Percentiles rank a stretch among this genome's conserved stretches.
Evolutionary conservation across 2,113 vertebrate species (phyloP).

Genomic region (Nycticryphes semicollaris): DNA sequence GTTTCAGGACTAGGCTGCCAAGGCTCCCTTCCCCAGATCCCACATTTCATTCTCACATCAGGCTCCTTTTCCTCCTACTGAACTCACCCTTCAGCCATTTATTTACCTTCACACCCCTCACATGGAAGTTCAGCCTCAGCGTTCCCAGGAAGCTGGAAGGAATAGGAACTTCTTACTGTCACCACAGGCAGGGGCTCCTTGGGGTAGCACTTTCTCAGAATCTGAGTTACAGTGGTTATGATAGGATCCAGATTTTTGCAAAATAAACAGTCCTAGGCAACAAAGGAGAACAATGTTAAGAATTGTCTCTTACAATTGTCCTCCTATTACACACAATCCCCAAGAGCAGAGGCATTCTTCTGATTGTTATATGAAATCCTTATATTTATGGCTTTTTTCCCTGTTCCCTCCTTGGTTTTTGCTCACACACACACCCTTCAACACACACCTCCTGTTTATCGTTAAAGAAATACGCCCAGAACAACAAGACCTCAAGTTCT

Average conservation of each 20-base stretch:
- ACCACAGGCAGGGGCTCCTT: slow-evolving; percentile 78
- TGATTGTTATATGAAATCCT: background rate
- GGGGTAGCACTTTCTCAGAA: slow-evolving; percentile 87
- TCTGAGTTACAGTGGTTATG: slow-evolving; percentile 71
- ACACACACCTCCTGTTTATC: background rate
- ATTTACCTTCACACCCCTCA: slow-evolving; percentile 61
- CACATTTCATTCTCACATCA: background rate
- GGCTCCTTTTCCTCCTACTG: background rate
- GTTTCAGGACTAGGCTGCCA: background rate
- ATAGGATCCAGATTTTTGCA: slow-evolving; percentile 73
- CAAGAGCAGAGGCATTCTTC: background rate
- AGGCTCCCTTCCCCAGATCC: background rate
- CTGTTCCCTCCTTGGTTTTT: background rate
- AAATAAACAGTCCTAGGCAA: slow-evolving; percentile 75
- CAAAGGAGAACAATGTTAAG: background rate
- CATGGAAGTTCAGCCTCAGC: background rate
- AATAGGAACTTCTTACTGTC: slow-evolving; percentile 76
- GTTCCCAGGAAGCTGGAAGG: slow-evolving; percentile 74
- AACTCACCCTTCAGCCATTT: background rate
- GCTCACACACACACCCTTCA: background rate
- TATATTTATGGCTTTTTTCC: too few species aligned
- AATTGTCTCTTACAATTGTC: background rate
- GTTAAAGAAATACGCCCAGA: background rate
- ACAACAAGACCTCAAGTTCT: background rate
- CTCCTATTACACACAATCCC: background rate